Conservation (phyloP, 2,797 vertebrate genomes). For the Manis crassicaudata region DNA sequence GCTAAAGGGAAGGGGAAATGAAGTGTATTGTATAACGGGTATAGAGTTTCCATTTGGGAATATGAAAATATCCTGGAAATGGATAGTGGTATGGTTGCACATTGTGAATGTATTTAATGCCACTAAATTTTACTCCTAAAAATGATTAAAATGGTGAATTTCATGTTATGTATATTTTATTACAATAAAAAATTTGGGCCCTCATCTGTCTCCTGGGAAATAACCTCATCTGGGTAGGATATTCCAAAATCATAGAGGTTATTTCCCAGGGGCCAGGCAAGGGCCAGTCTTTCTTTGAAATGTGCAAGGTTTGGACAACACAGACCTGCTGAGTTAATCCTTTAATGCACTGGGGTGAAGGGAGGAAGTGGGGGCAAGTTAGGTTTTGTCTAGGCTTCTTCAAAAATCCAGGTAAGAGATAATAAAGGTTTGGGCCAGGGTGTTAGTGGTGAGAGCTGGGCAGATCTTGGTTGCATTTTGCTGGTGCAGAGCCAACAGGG, state of each 20-base stretch:
- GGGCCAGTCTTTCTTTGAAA: background rate
- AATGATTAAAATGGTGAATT: background rate
- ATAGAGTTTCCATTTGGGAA: background rate
- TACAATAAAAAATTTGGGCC: background rate
- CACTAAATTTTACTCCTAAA: background rate
- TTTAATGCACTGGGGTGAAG: background rate
- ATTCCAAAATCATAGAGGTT: background rate
- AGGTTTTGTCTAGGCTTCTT: background rate
- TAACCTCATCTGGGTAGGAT: background rate
- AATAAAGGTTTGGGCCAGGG: background rate
- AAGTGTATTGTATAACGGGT: background rate
- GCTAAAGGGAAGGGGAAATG: background rate
- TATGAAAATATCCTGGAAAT: background rate
- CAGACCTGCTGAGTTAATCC: background rate
- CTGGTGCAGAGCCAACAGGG: background rate
- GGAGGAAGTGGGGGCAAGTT: background rate
- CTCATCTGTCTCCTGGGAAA: background rate
- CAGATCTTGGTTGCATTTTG: background rate
- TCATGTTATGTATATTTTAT: background rate
- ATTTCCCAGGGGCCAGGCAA: background rate
- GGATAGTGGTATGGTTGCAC: background rate
- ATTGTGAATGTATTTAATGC: background rate
- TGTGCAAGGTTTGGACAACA: background rate
- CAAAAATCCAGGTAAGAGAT: background rate
- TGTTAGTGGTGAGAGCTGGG: background rate